phyloP scores from a whole-genome alignment of 2,888 invertebrate genomes.

The Diachrysia chrysitis region DNA sequence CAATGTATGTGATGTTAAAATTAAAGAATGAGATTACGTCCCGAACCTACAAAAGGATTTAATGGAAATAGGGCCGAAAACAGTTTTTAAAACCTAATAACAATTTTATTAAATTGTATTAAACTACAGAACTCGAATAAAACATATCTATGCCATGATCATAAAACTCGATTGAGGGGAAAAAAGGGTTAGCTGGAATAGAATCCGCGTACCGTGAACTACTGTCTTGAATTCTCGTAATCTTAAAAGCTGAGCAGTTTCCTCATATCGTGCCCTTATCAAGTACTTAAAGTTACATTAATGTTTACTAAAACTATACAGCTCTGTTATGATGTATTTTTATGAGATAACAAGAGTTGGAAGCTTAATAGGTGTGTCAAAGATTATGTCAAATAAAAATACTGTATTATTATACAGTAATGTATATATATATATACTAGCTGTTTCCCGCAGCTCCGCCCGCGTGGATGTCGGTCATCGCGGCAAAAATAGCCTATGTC shows the following conservation, averaged over 20 bases:
- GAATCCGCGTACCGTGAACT: slow-evolving; percentile 26
- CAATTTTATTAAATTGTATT: background rate
- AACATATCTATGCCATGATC: slow-evolving; percentile 4
- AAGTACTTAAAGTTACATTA: slow-evolving; percentile 24
- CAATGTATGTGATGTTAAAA: no score
- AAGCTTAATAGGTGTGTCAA: background rate
- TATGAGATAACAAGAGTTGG: background rate
- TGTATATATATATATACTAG: no score
- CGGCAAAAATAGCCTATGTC: no score
- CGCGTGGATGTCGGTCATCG: no score
- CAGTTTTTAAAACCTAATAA: background rate
- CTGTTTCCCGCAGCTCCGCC: no score
- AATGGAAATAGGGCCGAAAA: background rate
- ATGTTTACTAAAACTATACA: slow-evolving; percentile 7
- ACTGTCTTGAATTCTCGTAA: slow-evolving; percentile 32
- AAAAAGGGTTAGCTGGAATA: slow-evolving; percentile 36
- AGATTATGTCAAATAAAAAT: no score
- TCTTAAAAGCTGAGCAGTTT: slow-evolving; percentile 35
- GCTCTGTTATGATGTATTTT: slow-evolving; percentile 1
- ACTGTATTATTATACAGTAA: no score
- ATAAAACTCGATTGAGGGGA: slow-evolving; percentile 24
- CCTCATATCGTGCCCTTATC: slow-evolving; percentile 26
- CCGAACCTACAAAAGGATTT: no score
- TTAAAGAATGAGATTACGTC: no score
- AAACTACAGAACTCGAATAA: background rate